phyloP scores from a whole-genome alignment of 2,888 invertebrate species.

The Limnephilus auricula region DNA sequence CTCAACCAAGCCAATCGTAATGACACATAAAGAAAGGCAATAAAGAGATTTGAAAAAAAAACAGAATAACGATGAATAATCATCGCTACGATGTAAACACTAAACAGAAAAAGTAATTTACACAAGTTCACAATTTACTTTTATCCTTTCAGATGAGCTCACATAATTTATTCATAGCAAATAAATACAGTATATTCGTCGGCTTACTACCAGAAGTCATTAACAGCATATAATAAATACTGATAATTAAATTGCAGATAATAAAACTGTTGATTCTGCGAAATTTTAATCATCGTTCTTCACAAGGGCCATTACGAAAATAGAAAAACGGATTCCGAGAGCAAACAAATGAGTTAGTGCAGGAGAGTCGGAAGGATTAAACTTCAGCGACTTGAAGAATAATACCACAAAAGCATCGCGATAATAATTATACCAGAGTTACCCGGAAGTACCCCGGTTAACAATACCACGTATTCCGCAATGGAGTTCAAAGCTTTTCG shows the following conservation, averaged over 20 bases:
- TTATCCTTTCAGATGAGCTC: neutral
- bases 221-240: neutral
- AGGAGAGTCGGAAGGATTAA: constrained; percentile 9
- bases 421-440: constrained; percentile 29
- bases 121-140: no score
- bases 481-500: constrained; percentile 24
- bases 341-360: neutral
- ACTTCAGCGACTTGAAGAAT: neutral
- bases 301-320: neutral
- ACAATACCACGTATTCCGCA: constrained; percentile 17
- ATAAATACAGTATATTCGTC: no score
- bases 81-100: neutral
- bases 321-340: neutral
- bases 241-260: neutral
- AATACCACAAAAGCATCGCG: neutral
- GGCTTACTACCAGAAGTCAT: no score
- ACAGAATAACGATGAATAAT: neutral
- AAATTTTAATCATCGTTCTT: neutral
- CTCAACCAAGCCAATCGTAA: neutral
- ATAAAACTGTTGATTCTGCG: neutral
- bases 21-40: neutral
- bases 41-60: neutral
- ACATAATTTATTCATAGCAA: neutral
- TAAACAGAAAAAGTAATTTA: neutral
- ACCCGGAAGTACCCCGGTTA: neutral